Conservation (phyloP, 2,888 invertebrate species). For the Notodonta ziczac region DNA sequence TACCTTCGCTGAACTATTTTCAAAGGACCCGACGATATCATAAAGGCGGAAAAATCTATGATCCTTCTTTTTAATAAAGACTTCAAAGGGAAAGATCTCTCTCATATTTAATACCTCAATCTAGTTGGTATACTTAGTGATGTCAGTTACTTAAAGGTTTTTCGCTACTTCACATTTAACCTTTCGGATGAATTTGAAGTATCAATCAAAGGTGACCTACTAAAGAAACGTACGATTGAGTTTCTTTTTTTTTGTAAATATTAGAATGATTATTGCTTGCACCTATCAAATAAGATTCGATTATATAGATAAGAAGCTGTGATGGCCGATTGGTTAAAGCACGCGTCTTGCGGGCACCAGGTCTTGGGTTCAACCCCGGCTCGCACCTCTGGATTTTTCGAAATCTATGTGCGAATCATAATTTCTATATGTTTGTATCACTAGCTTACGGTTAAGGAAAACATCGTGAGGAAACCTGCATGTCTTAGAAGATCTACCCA, state of each 20-base stretch:
- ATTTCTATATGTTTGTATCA: too few species aligned
- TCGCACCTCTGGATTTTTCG: too few species aligned
- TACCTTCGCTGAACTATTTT: neutral
- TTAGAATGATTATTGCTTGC: neutral
- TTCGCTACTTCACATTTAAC: neutral
- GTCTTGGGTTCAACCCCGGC: too few species aligned
- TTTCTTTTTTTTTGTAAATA: neutral
- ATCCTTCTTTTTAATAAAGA: constrained; percentile 3
- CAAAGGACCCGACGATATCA: constrained; percentile 2
- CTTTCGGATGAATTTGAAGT: neutral
- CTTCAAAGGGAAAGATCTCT: constrained; percentile 1
- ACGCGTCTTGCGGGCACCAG: too few species aligned
- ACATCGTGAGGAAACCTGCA: too few species aligned
- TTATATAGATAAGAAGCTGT: too few species aligned
- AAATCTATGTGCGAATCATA: too few species aligned
- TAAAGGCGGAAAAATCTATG: neutral
- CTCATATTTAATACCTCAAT: neutral
- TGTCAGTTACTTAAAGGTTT: neutral
- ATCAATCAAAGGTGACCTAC: neutral
- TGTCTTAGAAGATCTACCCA: too few species aligned
- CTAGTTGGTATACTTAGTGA: constrained; percentile 5
- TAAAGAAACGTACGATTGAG: neutral
- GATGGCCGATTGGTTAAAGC: too few species aligned
- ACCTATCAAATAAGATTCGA: neutral
- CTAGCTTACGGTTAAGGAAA: too few species aligned